Base-by-base conservation (phyloP, 2,797 vertebrate genomes). In the Ambastaia sidthimunki region DNA sequence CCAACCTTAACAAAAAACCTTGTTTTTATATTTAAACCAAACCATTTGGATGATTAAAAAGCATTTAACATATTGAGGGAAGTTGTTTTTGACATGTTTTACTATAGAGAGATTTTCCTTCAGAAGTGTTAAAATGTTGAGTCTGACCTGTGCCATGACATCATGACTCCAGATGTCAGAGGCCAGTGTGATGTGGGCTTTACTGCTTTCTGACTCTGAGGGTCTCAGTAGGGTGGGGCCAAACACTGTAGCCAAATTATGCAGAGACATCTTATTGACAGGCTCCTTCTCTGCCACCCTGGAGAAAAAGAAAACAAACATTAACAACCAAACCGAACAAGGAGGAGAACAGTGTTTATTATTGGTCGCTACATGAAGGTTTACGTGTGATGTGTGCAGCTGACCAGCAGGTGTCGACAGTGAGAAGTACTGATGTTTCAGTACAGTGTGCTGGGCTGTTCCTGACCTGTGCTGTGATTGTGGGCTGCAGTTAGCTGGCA, bases 101-200 rank as follows among this genome's bases (percentile, higher is more conserved):
- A 31, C 5, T 31, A 31, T 31, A 6, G 34, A 6, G 7, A 0
- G 34, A 1, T 37, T 37, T 37, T 37, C 7, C 34, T 37, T 37
- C 34, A 37, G 2, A 60, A 69, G 34, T 57, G 34, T 16, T 25
- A 10, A n/a, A 3, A 9, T 25, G 52, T 7, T 19, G 44, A 54
- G 21, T 34, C 72, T 80, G 91, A 99, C 98, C 97, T 99, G 98
- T 16, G 96, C 97, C 97, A 99, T 99, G 88, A 99, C 97, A 18
- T 99, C 98, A 0, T 98, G 98, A 81, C 98, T 98, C 98, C 98
- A 99, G 93, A 98, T 99, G 92, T 99, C 98, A 0, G 97, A 97
- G 25, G 95, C 96, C 10, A 96, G 93, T 1, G 95, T 98, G 93
- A 97, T 93, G 83, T 97, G 95, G 23, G 85, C 91, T 92, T 99